phyloP scores from a whole-genome alignment of 2,797 vertebrate species.

The Cygnus olor region DNA sequence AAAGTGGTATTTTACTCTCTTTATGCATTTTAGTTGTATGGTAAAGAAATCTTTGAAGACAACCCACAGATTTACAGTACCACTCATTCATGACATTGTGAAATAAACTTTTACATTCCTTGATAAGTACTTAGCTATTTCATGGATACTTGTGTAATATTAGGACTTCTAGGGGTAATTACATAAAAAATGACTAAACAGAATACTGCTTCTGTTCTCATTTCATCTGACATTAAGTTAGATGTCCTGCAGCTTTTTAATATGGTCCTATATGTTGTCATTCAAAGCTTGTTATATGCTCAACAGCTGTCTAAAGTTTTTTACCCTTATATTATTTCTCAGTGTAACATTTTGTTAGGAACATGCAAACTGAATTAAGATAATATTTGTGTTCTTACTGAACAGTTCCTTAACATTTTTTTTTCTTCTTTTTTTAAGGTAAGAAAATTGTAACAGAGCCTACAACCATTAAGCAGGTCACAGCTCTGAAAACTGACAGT shows the following conservation, averaged over 20 bases:
- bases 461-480: conserved; percentile 71
- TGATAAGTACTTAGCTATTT: not conserved
- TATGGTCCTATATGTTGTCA: conserved; percentile 2
- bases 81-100: not conserved
- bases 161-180: not conserved
- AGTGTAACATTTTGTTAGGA: not conserved
- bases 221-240: not conserved
- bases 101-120: not conserved
- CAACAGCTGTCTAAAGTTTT: not conserved
- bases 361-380: not conserved
- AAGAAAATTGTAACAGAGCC: conserved; percentile 79
- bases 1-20: conserved; percentile 45
- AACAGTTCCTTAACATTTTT: conserved; percentile 60
- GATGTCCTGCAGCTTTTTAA: not conserved
- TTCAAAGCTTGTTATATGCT: not conserved
- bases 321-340: not conserved
- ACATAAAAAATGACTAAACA: not conserved
- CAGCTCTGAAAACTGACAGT: conserved; percentile 73
- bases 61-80: conserved; percentile 1
- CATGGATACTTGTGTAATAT: not conserved
- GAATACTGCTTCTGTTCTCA: not conserved
- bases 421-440: conserved; percentile 68
- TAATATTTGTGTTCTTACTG: conserved; percentile 33
- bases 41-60: conserved; percentile 52
- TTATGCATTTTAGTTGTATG: conserved; percentile 8